Evolutionary conservation across 92 coral and sea anemone species (phyloP), one percentile per base, ranked within the genome.

Genomic region (Phenganax stokvisi): DNA sequence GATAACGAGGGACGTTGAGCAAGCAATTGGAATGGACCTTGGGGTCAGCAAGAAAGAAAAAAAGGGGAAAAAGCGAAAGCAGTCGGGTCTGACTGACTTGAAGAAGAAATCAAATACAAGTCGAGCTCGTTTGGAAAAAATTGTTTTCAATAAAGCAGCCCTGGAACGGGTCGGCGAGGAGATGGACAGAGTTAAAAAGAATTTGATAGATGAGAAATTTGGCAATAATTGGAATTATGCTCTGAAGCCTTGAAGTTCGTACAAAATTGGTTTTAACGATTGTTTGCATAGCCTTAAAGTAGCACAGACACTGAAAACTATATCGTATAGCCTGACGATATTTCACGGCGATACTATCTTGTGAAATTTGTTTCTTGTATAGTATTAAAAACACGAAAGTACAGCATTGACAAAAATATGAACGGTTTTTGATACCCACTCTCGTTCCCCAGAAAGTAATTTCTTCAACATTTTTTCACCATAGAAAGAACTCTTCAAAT

Each of bases 201-300:
- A 86, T 75, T 85, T 81, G n/a, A 84, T 88, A 54, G 76, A 51
- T 56, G 92, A 92, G 9, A 96, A 85, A 75, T 96, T 96, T 90
- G 91, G 91, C 12, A 92, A 92, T 84, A 97, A 96, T 76, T 96
- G 88, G 59, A 96, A 96, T 80, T 96, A 96, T 92, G 75, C 94
- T 47, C 54, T 93, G 73, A 89, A 59, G 79, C 77, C 60, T 37
- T 37, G 47, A 37, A 37, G 5, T 5, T 37, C 47, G 2, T 37
- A 37, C 47, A 37, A 37, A 37, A 37, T 37, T 37, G 47, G 47
- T 37, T 37, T 37, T 37, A 5, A 5, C 47, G 47, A 37, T 37
- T 37, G 47, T 37, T 37, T 37, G 47, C 47, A 37, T 37, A 37
- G 5, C 47, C 47, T 37, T 1, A 37, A 37, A 5, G 5, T 5